Base-by-base conservation (phyloP, 2,888 invertebrate genomes). In the Thymelicus sylvestris region DNA sequence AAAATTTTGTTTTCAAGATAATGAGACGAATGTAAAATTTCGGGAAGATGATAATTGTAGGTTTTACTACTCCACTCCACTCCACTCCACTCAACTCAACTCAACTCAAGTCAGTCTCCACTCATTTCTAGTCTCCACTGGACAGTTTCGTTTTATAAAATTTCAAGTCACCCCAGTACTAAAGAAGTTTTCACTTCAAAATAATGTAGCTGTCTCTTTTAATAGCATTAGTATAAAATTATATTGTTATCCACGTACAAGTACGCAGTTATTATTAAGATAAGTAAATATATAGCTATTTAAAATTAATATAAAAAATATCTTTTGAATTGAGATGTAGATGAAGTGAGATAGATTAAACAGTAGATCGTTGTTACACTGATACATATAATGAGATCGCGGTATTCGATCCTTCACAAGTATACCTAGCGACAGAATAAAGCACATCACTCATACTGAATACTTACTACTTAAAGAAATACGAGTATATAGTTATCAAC, bases 361-460 rank as follows among this genome's bases (percentile, higher is more conserved):
- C 38, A 39, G 38, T 59, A 59, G 39, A 59, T 59, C 59, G 59
- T 59, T 59, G 59, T 59, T 59, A 39, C n/a, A 59, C n/a, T n/a
- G n/a, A n/a, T 2, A 57, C 31, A 59, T 59, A 59, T 7, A 39
- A 39, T 59, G 59, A 59, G 59, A 59, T 59, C 59, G 59, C 7
- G 31, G 31, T 55, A 55, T 55, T 55, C 55, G 55, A 55, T 55
- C 55, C 55, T 55, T 24, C 55, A 55, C 1, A 24, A 15, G 57
- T 31, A 24, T 13, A 57, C 3, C 31, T 57, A 52, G 8, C 50
- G 13, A 57, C 57, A 57, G 57, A 57, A n/a, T 39, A 59, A 39
- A 13, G 38, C 8, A 38, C n/a, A 59, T 12, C 10, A 12, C 55
- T 55, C 7, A 19, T 24, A 24, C 3, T 8, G 19, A 15, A 19